Conservation (phyloP, 1,140 invertebrate species). For the Sminthurides bifidus region DNA sequence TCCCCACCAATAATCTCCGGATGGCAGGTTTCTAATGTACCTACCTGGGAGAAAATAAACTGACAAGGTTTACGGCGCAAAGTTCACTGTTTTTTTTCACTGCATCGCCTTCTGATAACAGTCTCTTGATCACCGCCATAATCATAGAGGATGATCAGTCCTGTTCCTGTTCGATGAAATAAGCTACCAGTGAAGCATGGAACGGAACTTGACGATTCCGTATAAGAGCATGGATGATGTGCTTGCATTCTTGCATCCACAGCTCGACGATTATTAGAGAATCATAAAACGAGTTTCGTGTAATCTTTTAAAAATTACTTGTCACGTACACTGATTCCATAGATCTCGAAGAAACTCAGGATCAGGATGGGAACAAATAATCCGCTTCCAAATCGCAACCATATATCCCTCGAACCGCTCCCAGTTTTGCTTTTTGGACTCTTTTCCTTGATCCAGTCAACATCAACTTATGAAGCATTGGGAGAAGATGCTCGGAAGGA, state of each 20-base stretch:
- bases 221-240: too few relatives aligned
- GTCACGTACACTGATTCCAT: constrained; percentile 18
- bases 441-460: too few relatives aligned
- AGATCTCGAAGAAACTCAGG: too few relatives aligned
- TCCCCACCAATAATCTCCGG: background rate
- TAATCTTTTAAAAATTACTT: constrained; percentile 15
- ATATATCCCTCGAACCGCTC: too few relatives aligned
- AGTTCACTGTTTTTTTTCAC: constrained; percentile 6
- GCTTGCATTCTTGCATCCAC: too few relatives aligned
- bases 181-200: background rate
- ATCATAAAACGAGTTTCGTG: background rate
- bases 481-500: too few relatives aligned
- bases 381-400: too few relatives aligned
- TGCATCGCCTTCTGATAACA: background rate
- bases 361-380: too few relatives aligned
- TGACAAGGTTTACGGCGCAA: too few relatives aligned
- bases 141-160: background rate
- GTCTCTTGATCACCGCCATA: background rate
- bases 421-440: too few relatives aligned
- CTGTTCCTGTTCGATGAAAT: background rate
- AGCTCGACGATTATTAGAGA: background rate
- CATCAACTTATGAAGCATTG: too few relatives aligned
- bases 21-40: background rate
- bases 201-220: background rate
- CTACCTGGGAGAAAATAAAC: too few relatives aligned